phyloP scores from a whole-genome alignment of 2,888 invertebrate species.

The Melanotus villosus region DNA sequence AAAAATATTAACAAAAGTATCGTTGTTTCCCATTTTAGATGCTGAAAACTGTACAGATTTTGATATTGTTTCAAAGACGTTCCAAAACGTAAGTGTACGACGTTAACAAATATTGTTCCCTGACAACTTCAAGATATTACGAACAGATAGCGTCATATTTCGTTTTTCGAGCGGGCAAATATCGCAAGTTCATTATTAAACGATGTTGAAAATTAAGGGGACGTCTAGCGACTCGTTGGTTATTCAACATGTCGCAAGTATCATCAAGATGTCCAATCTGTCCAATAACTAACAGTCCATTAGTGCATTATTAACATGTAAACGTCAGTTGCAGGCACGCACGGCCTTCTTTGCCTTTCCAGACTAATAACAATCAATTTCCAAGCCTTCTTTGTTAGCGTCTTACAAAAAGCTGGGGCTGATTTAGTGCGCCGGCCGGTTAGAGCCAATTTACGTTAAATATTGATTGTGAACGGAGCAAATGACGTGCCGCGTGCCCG shows the following conservation, averaged over 20 bases:
- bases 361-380: slow-evolving; percentile 45
- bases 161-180: too few species aligned
- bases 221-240: too few species aligned
- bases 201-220: too few species aligned
- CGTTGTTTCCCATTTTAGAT: too few species aligned
- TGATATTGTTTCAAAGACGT: too few species aligned
- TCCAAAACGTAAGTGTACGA: too few species aligned
- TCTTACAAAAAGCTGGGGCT: slow-evolving; percentile 40
- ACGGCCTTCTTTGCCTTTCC: slow-evolving; percentile 28
- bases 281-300: slow-evolving; percentile 18
- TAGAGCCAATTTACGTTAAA: slow-evolving; percentile 57
- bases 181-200: too few species aligned
- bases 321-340: slow-evolving; percentile 34
- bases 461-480: slow-evolving; percentile 56
- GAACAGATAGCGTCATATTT: too few species aligned
- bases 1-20: too few species aligned
- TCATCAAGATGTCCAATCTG: slow-evolving; percentile 16
- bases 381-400: slow-evolving; percentile 42
- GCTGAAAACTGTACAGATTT: too few species aligned
- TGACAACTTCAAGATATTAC: too few species aligned
- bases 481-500: slow-evolving; percentile 52
- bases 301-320: slow-evolving; percentile 45
- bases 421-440: slow-evolving; percentile 53
- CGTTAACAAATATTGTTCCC: too few species aligned
- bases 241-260: background rate